Percentiles rank a stretch among this genome's conserved stretches.
These are phyloP conservation scores for Psittacula derbiana DNA, from an alignment of 2,797 vertebrate species.

Conservation along the genomic window DNA sequence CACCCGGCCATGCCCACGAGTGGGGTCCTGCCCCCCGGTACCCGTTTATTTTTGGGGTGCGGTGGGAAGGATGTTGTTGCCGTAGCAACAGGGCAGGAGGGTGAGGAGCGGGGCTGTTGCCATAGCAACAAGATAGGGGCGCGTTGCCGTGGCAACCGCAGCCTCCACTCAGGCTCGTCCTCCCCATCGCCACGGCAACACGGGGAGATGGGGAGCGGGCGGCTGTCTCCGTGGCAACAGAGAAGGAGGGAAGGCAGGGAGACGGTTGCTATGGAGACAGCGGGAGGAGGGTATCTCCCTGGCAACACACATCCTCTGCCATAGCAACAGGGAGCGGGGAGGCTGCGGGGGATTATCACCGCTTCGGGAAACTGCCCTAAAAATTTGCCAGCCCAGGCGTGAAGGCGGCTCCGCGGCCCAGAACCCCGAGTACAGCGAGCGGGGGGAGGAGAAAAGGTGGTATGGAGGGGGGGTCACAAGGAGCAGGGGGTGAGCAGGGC, in stretches of 20 bases:
- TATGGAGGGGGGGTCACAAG: not conserved
- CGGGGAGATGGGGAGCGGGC: constrained; percentile 17
- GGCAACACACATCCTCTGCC: constrained; percentile 75
- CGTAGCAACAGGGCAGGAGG: not conserved
- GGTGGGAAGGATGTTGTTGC: not conserved
- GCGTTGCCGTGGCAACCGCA: constrained; percentile 30
- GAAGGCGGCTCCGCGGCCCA: not conserved
- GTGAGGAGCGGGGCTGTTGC: not conserved
- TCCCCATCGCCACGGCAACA: constrained; percentile 29
- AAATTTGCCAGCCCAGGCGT: constrained; percentile 47
- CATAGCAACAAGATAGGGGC: constrained; percentile 20
- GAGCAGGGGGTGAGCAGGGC: not conserved
- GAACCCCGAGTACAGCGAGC: not conserved
- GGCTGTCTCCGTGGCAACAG: constrained; percentile 65
- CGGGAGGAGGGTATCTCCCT: constrained; percentile 65
- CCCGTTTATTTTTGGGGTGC: too few relatives aligned
- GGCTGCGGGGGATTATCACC: constrained; percentile 45
- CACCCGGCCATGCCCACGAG: not conserved
- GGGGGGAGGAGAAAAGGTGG: not conserved
- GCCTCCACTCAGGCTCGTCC: not conserved
- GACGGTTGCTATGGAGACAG: constrained; percentile 58
- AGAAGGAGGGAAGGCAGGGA: not conserved
- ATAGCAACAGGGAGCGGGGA: constrained; percentile 72
- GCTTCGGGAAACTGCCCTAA: constrained; percentile 46
- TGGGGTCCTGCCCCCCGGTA: not conserved